Percentiles rank a stretch among this genome's conserved stretches.
These are phyloP conservation scores for Philypnodon macrostomus DNA, from an alignment of 2,797 vertebrate species.

Conservation along the genomic window DNA sequence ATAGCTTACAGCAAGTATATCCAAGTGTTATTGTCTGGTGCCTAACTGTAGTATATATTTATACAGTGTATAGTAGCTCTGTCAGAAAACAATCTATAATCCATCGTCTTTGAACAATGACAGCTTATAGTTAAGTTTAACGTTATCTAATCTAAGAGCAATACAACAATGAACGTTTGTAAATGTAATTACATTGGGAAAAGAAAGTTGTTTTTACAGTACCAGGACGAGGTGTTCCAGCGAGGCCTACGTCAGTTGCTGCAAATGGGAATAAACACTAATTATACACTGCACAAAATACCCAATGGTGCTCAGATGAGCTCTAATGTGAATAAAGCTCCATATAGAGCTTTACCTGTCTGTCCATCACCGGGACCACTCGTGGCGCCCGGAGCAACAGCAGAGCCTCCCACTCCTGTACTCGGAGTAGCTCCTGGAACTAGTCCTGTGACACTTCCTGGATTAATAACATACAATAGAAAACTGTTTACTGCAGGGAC, in stretches of 20 bases:
- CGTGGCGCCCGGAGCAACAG: slow-evolving; percentile 45
- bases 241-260: slow-evolving; percentile 55
- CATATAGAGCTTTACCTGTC: slow-evolving; percentile 49
- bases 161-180: too few species aligned
- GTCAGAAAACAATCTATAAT: too few species aligned
- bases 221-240: slow-evolving; percentile 71
- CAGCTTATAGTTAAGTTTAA: too few species aligned
- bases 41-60: too few species aligned
- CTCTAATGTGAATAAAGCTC: background rate
- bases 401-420: slow-evolving; percentile 15
- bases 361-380: slow-evolving; percentile 45
- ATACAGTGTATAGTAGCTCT: background rate
- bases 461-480: background rate
- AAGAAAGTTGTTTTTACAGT: slow-evolving; percentile 10
- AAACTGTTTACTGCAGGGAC: background rate
- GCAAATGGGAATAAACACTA: slow-evolving; percentile 32
- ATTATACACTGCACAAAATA: background rate
- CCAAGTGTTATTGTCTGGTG: slow-evolving; percentile 1
- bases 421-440: slow-evolving; percentile 61
- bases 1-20: slow-evolving; percentile 46
- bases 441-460: slow-evolving; percentile 50
- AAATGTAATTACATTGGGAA: too few species aligned
- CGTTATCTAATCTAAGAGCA: too few species aligned
- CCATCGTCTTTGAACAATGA: too few species aligned
- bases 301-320: background rate